Evolutionary conservation across 2,797 vertebrate genomes (phyloP), one percentile per base, ranked within the genome.

Genomic region (Eospalax fontanierii): DNA sequence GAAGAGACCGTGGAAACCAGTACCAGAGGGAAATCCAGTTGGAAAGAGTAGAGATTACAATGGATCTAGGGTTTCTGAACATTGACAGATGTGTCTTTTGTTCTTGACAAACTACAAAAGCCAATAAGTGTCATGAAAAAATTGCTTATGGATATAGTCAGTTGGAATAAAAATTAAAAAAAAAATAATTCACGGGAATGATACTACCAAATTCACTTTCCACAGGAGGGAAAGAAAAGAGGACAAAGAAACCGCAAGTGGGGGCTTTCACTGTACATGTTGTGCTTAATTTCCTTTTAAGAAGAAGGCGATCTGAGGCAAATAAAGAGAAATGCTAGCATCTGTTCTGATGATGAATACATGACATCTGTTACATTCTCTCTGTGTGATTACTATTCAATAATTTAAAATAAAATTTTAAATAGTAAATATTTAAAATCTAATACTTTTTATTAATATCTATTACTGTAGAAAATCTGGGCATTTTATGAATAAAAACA

Each of bases 401-500:
- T 90, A 81, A 87, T 82, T 96, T 91, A 78, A 96, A 91, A 95
- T 94, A 92, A 94, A 90, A 75, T 74, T 89, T 80, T 87, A 87
- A 63, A 63, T 74, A 81, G 73, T 90, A 93, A 96, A 93, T 93
- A 92, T 93, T 92, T 90, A 71, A 95, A 89, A 90, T 63, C 43
- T 84, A 95, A 92, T 88, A 93, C 50, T 66, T 87, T 88, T 5
- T 85, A 38, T 93, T 87, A 87, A 80, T 54, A 84, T 92, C 16
- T 87, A 26, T 86, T 40, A 79, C 63, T 86, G 24, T 73, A 74
- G 81, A 79, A 96, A 92, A 90, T 75, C 78, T 93, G 3, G 4
- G 28, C 18, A 88, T 78, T 93, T 95, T 82, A 71, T 79, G 63
- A 89, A 76, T 87, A 63, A 87, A 85, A 88, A 59, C n/a, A 78